Evolutionary conservation across 2,888 invertebrate genomes (phyloP).

Genomic region (Machimus rusticus): DNA sequence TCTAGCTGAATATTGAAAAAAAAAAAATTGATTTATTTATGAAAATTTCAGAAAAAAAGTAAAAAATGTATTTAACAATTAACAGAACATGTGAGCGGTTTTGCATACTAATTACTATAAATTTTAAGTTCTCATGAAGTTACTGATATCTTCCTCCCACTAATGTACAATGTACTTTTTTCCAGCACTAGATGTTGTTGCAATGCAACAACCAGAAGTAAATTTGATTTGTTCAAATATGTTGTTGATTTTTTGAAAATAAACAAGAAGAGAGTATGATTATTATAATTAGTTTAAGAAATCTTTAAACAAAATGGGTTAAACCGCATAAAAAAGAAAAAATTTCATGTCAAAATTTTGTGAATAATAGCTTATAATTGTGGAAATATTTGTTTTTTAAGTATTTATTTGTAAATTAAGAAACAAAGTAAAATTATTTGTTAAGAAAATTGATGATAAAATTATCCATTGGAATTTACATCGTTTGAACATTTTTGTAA

Average conservation of each 20-base stretch:
- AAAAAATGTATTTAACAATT: neutral
- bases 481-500: neutral
- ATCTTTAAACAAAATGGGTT: neutral
- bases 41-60: neutral
- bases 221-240: slow-evolving; percentile 44
- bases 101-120: slow-evolving; percentile 2
- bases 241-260: slow-evolving; percentile 32
- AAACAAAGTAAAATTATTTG: neutral
- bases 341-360: neutral
- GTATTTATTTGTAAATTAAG: slow-evolving; percentile 19
- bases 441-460: slow-evolving; percentile 15
- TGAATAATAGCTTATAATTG: neutral
- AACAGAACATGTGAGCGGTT: neutral
- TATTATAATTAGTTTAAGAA: neutral
- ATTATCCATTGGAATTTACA: neutral
- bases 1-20: neutral
- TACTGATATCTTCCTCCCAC: neutral
- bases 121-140: neutral
- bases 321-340: neutral
- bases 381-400: neutral
- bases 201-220: slow-evolving; percentile 41
- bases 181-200: slow-evolving; percentile 34
- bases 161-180: neutral
- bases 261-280: neutral
- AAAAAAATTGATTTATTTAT: neutral